Conservation (phyloP, 2,888 invertebrate species). For the Apamea crenata region DNA sequence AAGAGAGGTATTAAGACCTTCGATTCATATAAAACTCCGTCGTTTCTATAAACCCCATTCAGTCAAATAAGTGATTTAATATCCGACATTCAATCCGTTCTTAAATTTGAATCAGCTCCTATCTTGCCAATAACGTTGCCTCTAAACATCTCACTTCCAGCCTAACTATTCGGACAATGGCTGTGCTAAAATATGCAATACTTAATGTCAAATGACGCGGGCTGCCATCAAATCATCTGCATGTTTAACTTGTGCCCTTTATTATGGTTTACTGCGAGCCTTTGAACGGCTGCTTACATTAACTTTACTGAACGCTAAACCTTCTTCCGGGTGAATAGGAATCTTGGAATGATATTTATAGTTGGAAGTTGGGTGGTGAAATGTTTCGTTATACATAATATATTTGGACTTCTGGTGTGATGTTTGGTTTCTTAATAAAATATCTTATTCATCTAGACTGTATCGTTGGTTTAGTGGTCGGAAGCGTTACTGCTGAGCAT, state of each 20-base stretch:
- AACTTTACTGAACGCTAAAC: constrained; percentile 41
- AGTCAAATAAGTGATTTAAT: constrained; percentile 9
- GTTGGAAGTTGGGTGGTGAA: constrained; percentile 6
- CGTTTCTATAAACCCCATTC: background rate
- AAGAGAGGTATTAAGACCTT: background rate
- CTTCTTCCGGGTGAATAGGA: constrained; percentile 54
- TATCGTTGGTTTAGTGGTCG: no score
- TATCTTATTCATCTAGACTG: background rate
- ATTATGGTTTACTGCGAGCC: constrained; percentile 56
- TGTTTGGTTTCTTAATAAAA: background rate
- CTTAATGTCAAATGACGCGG: constrained; percentile 59
- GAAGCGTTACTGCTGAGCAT: no score
- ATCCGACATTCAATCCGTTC: background rate
- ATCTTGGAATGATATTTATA: constrained; percentile 27
- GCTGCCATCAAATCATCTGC: constrained; percentile 62
- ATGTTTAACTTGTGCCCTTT: constrained; percentile 65
- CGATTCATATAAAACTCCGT: background rate
- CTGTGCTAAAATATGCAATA: constrained; percentile 62
- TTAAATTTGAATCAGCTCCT: constrained; percentile 14
- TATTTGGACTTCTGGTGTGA: background rate
- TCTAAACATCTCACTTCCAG: constrained; percentile 51
- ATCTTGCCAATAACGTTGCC: constrained; percentile 11
- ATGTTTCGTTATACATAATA: background rate
- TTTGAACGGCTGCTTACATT: constrained; percentile 60
- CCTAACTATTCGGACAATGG: constrained; percentile 46